Percentiles rank a stretch among this genome's conserved stretches.
phyloP scores from a whole-genome alignment of 2,113 vertebrate species.

The Manacus vitellinus region DNA sequence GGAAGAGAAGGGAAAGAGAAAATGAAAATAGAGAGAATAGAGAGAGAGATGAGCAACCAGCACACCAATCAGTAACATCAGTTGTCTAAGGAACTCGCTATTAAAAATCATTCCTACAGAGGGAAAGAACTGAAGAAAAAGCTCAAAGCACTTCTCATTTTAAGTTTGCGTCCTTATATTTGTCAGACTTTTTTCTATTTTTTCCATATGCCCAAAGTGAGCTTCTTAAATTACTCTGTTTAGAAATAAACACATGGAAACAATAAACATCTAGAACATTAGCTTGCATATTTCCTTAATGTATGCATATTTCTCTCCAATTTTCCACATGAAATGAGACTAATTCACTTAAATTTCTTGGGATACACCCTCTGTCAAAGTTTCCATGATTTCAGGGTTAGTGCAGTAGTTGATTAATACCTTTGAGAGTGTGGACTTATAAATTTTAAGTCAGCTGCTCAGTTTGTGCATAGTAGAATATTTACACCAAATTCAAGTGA shows the following conservation, averaged over 20 bases:
- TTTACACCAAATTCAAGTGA: not conserved
- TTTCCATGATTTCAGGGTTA: constrained; percentile 55
- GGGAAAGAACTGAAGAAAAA: not conserved
- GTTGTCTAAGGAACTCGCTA: fast-evolving
- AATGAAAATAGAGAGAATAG: not conserved
- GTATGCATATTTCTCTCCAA: constrained; percentile 67
- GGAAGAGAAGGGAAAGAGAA: no score
- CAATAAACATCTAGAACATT: constrained; percentile 67
- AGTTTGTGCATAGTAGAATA: not conserved
- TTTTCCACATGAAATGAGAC: constrained; percentile 69
- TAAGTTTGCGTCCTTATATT: not conserved
- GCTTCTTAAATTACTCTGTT: constrained; percentile 65
- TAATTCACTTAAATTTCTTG: constrained; percentile 65
- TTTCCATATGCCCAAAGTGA: constrained; percentile 28
- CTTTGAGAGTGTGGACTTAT: not conserved
- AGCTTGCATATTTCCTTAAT: constrained; percentile 67
- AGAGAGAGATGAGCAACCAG: not conserved
- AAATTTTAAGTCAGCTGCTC: not conserved
- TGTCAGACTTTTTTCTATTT: constrained; percentile 10
- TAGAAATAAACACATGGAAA: constrained; percentile 73
- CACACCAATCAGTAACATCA: not conserved
- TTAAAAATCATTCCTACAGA: not conserved
- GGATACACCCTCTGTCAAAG: constrained; percentile 48
- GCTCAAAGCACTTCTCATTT: not conserved
- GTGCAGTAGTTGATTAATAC: constrained; percentile 39